A percentile compares a stretch with the other conserved stretches of the same genome.
Evolutionary conservation across 1,140 invertebrate genomes (phyloP).

Genomic region (Capitella teleta): DNA sequence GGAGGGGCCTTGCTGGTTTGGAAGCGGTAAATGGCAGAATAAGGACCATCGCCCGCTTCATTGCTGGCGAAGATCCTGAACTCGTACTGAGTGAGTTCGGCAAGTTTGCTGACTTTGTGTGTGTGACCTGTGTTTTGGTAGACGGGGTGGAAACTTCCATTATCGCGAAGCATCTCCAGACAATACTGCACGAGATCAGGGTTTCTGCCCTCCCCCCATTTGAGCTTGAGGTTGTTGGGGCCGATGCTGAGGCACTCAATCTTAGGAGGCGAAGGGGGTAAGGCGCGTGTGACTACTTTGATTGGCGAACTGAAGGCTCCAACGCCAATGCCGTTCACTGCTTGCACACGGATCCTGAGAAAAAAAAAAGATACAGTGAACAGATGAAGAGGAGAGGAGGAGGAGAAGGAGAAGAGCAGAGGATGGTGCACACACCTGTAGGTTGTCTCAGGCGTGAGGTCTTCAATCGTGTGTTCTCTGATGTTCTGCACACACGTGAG

Average conservation of each 20-base stretch:
- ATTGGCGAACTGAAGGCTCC: slow-evolving; percentile 62
- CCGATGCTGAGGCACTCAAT: slow-evolving; percentile 58
- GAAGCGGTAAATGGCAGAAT: slow-evolving; percentile 56
- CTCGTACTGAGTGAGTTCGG: slow-evolving; percentile 63
- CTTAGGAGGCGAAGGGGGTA: slow-evolving; percentile 62
- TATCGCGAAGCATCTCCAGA: slow-evolving; percentile 50
- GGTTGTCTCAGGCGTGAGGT: slow-evolving; percentile 47
- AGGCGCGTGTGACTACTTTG: slow-evolving; percentile 57
- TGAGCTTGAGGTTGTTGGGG: slow-evolving; percentile 71
- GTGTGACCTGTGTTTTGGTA: slow-evolving; percentile 64
- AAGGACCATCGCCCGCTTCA: slow-evolving; percentile 68
- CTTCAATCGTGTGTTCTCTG: slow-evolving; percentile 38
- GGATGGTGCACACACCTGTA: slow-evolving; percentile 50
- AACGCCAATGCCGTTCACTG: slow-evolving; percentile 68
- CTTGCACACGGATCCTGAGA: slow-evolving; percentile 61
- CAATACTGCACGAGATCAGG: slow-evolving; percentile 60
- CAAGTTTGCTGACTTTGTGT: slow-evolving; percentile 67
- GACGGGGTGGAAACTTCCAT: slow-evolving; percentile 54
- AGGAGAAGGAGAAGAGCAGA: not conserved
- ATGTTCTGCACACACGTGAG: slow-evolving; percentile 13
- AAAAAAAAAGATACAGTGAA: not conserved
- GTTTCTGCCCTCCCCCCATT: slow-evolving; percentile 64
- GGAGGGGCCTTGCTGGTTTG: slow-evolving; percentile 64
- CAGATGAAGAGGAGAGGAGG: not conserved
- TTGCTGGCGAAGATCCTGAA: slow-evolving; percentile 74